Conservation (phyloP, 2,797 vertebrate species). For the Discoglossus pictus region DNA sequence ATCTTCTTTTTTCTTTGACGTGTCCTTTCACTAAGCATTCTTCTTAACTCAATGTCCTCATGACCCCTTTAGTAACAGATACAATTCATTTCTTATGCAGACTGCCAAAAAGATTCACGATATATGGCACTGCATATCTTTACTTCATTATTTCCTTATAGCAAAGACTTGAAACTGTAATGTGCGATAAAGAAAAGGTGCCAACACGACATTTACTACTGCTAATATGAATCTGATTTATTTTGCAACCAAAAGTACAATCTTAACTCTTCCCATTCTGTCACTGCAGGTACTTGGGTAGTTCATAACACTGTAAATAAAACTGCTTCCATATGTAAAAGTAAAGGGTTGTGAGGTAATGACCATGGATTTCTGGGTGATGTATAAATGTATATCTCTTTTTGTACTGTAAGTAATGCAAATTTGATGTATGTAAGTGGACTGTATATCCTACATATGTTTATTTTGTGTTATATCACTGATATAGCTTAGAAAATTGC, state of each 20-base stretch:
- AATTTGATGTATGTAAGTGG: too few species aligned
- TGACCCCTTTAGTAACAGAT: constrained; percentile 85
- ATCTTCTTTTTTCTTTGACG: constrained; percentile 69
- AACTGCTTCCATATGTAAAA: constrained; percentile 49
- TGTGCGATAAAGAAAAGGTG: constrained; percentile 79
- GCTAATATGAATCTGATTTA: constrained; percentile 92
- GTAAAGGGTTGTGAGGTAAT: constrained; percentile 6
- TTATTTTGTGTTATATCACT: too few species aligned
- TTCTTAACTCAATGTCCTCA: constrained; percentile 70
- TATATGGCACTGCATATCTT: constrained; percentile 94
- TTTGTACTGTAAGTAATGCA: too few species aligned
- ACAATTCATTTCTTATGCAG: constrained; percentile 93
- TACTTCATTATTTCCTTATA: constrained; percentile 90
- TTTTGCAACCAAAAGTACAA: constrained; percentile 76
- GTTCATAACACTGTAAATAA: constrained; percentile 54
- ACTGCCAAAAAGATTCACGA: constrained; percentile 86
- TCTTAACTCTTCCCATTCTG: constrained; percentile 76
- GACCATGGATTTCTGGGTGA: too few species aligned
- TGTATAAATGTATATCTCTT: too few species aligned
- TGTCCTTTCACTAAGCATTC: constrained; percentile 74
- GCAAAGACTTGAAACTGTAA: constrained; percentile 79
- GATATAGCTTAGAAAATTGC: too few species aligned
- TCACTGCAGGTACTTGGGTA: constrained; percentile 50
- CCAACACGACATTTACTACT: constrained; percentile 87
- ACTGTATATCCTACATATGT: too few species aligned